phyloP scores from a whole-genome alignment of 2,888 invertebrate genomes.

The Hyppa rectilinea region DNA sequence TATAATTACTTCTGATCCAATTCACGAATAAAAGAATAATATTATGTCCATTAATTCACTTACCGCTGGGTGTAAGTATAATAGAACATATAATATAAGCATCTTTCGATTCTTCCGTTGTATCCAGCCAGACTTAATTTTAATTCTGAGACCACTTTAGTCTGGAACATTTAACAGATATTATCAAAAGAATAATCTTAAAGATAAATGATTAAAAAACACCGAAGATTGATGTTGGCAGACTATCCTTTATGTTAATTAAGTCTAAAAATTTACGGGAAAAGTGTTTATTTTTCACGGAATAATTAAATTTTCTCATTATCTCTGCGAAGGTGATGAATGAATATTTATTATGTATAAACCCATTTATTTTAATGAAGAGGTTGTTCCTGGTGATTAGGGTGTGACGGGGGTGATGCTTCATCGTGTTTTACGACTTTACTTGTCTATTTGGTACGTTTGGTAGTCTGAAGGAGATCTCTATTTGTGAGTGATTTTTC shows the following conservation, averaged over 20 bases:
- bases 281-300: slow-evolving; percentile 54
- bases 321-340: slow-evolving; percentile 48
- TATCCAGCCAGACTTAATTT: not conserved
- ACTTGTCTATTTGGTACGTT: slow-evolving; percentile 8
- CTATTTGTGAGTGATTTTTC: not conserved
- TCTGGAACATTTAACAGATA: slow-evolving; percentile 14
- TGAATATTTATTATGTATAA: slow-evolving; percentile 53
- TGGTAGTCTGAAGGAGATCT: not conserved
- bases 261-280: slow-evolving; percentile 57
- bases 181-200: slow-evolving; percentile 39
- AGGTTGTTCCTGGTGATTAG: slow-evolving; percentile 21
- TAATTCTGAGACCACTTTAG: not conserved
- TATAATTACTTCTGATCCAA: not conserved
- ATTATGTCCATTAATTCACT: not conserved
- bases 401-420: slow-evolving; percentile 30
- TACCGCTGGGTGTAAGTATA: not conserved
- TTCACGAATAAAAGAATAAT: not conserved
- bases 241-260: slow-evolving; percentile 61
- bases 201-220: slow-evolving; percentile 49
- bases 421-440: slow-evolving; percentile 18
- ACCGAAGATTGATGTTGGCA: slow-evolving; percentile 57
- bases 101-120: not conserved
- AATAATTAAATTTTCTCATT: slow-evolving; percentile 64
- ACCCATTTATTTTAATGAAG: slow-evolving; percentile 47
- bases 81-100: not conserved